Evolutionary conservation across 1,140 invertebrate genomes (phyloP), one percentile per base, ranked within the genome.

Genomic region (Olivierus martensii): DNA sequence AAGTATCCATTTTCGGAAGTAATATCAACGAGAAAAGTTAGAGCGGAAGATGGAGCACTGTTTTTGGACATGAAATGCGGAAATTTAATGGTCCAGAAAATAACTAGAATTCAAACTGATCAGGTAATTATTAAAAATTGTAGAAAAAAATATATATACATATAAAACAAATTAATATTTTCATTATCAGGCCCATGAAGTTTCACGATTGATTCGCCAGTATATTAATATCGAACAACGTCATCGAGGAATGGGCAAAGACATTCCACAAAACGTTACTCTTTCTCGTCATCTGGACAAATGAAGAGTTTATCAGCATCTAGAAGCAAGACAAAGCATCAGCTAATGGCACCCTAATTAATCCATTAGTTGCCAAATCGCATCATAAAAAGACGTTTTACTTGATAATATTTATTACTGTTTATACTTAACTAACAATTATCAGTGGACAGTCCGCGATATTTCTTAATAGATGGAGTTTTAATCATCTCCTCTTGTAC

Each of bases 21-120:
- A 41, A 92, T 97, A 63, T 95, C 90, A 38, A 96, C 92, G 1
- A 73, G 92, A 52, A 93, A 94, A 73, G 87, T 91, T 41, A 76
- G 78, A 58, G 90, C 87, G 1, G 91, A 96, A 65, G 87, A 91
- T 67, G 89, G 89, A 28, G 83, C 86, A 1, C 76, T 95, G 45
- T 97, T 88, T 69, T 73, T 98, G 66, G 92, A 97, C 71, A 87
- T 97, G 82, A 96, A 96, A 72, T 87, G 88, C 65, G 92, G 92
- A 17, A 95, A 94, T 66, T 72, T 98, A 59, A 86, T 96, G 80
- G 86, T 93, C 64, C 90, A 95, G 71, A 78, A 90, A 55, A 92
- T 97, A 55, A 92, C 91, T 19, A 76, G 91, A 60, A 79, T 99
- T 53, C 91, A 98, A 67, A 96, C 93, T 2, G 91, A 96, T 67